Conservation (phyloP, 2,113 vertebrate genomes). For the Saguinus imperator region DNA sequence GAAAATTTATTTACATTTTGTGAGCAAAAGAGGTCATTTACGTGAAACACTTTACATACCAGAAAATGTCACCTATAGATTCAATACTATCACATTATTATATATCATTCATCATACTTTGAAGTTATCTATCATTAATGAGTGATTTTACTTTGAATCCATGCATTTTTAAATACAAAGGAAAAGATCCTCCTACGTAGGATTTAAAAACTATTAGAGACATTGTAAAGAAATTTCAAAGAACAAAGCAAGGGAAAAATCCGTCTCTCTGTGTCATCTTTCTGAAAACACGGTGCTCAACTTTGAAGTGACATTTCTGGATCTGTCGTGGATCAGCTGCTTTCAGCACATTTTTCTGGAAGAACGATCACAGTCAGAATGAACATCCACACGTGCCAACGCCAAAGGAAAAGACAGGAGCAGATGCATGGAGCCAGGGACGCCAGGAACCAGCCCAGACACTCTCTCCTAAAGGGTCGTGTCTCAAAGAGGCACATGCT, state of each 20-base stretch:
- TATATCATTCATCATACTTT: background rate
- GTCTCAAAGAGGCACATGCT: fast-evolving
- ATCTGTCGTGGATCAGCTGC: background rate
- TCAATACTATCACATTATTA: background rate
- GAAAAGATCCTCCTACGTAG: background rate
- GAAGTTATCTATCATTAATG: background rate
- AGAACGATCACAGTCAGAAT: background rate
- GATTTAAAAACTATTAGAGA: background rate
- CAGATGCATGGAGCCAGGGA: background rate
- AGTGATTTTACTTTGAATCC: background rate
- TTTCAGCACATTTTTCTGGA: background rate
- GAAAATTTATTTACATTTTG: background rate
- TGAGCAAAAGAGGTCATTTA: background rate
- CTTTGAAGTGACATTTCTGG: background rate
- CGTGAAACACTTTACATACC: background rate
- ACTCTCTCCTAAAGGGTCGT: background rate
- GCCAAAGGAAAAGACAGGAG: background rate
- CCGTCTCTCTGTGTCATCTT: background rate
- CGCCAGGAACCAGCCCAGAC: fast-evolving
- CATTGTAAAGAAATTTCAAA: background rate
- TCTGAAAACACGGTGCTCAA: background rate
- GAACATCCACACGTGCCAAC: background rate
- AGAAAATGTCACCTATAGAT: background rate
- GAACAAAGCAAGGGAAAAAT: background rate
- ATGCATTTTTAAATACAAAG: background rate